Evolutionary conservation across 1,140 invertebrate species (phyloP).

Genomic region (Gryon sp.): DNA sequence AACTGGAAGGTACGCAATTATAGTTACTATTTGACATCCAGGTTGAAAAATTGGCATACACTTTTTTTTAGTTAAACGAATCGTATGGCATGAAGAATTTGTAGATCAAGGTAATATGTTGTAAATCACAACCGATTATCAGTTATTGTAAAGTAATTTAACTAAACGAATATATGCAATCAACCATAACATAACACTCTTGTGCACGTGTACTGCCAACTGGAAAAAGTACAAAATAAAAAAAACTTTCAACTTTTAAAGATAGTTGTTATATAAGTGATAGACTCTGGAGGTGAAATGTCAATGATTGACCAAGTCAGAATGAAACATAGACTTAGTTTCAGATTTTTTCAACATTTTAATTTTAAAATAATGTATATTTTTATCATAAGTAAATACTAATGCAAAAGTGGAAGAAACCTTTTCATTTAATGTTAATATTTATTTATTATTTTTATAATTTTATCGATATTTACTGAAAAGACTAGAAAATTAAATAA

Average conservation of each 20-base stretch:
- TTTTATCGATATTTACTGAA: too few species aligned
- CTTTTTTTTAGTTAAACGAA: conserved; percentile 24
- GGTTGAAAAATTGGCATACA: conserved; percentile 14
- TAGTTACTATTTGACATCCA: background rate
- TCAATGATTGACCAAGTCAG: too few species aligned
- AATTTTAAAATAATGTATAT: too few species aligned
- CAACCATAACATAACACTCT: conserved; percentile 35
- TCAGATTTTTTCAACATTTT: too few species aligned
- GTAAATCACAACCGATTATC: conserved; percentile 47
- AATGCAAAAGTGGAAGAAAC: too few species aligned
- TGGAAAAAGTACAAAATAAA: conserved; percentile 23
- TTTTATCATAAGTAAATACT: too few species aligned
- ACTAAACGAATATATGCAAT: conserved; percentile 49
- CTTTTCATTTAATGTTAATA: too few species aligned
- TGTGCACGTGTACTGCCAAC: conserved; percentile 5
- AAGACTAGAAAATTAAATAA: too few species aligned
- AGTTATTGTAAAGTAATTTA: conserved; percentile 57
- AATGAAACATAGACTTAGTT: too few species aligned
- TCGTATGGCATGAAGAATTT: conserved; percentile 27
- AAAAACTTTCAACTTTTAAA: conserved; percentile 13
- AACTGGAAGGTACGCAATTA: too few species aligned
- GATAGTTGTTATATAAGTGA: conserved; percentile 12
- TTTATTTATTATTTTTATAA: too few species aligned
- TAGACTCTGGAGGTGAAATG: too few species aligned
- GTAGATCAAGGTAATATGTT: conserved; percentile 51